Base-by-base conservation (phyloP, 2,797 vertebrate species). In the Acanthurus tractus region DNA sequence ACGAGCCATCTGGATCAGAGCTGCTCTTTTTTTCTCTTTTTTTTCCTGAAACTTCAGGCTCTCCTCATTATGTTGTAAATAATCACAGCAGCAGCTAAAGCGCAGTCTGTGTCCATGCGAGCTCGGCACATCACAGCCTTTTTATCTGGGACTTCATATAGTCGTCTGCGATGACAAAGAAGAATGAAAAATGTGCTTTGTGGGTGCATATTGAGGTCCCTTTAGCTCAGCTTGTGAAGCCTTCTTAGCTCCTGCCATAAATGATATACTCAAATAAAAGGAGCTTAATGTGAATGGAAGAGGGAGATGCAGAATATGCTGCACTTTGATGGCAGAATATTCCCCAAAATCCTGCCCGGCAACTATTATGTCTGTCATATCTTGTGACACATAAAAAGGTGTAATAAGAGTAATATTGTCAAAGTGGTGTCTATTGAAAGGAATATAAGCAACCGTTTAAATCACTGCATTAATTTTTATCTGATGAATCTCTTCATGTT, bases 41-140 rank as follows among this genome's bases (percentile, higher is more conserved):
- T 34, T 34, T 34, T 64, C 67, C 75, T 56, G 63, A 85, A 77
- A 81, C 63, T 70, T 74, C 11, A 70, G 50, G 50, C 74, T 57
- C 63, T 25, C 8, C 80, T 85, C 78, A 86, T 87, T 89, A 81
- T 74, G 74, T 53, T 52, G 59, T 81, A 82, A 88, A 88, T 91
- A 86, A 84, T 79, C 83, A 56, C 81, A 83, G 74, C 79, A 45
- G 83, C 56, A 74, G 76, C 78, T 80, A 77, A 83, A 86, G 70
- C 8, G 36, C 76, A 54, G 68, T 64, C 73, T 82, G 79, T 75
- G 76, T 87, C 78, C 65, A 15, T 11, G 64, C 15, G 56, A 61
- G 69, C 75, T 61, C 44, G 29, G 58, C 44, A 58, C 63, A 74
- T 78, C 56, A 0, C 69, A 55, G 54, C 38, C 63, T 63, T 87